Evolutionary conservation across 2,113 vertebrate species (phyloP).

Genomic region (Galbula dea): DNA sequence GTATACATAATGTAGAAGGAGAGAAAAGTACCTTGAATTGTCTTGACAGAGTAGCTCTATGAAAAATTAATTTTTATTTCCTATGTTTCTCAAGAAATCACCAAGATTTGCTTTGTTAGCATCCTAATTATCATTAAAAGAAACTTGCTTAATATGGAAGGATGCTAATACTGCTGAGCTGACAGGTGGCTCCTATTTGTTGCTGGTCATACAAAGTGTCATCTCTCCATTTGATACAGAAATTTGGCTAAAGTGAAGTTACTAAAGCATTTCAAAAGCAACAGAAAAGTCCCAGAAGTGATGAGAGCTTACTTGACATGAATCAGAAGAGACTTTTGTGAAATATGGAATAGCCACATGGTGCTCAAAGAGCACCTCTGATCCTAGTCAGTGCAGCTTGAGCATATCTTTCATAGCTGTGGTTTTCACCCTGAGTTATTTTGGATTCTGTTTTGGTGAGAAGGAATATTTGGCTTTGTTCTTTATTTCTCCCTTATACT

Average conservation of each 20-base stretch:
- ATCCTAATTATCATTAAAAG: not conserved
- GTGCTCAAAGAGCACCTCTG: not conserved
- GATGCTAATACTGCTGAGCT: not conserved
- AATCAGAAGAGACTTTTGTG: not conserved
- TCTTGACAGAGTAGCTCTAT: not conserved
- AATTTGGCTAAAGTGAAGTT: not conserved
- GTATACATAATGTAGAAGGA: rapidly evolving
- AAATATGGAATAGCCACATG: not conserved
- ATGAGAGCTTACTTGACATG: not conserved
- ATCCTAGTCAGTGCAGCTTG: not conserved
- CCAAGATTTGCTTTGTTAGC: not conserved
- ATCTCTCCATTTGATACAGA: not conserved
- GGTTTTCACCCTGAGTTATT: not conserved
- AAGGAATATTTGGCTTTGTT: not conserved
- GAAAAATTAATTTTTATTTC: not conserved
- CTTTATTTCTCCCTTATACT: not conserved
- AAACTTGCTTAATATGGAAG: not conserved
- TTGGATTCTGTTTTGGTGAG: not conserved
- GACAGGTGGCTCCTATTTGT: not conserved
- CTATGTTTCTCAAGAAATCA: not conserved
- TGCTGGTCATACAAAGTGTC: not conserved
- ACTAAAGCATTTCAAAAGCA: not conserved
- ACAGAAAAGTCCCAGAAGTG: not conserved
- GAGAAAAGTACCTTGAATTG: not conserved
- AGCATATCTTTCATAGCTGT: not conserved